Evolutionary conservation across 2,113 vertebrate species (phyloP), one percentile per base, ranked within the genome.

Genomic region (Odobenus rosmarus): DNA sequence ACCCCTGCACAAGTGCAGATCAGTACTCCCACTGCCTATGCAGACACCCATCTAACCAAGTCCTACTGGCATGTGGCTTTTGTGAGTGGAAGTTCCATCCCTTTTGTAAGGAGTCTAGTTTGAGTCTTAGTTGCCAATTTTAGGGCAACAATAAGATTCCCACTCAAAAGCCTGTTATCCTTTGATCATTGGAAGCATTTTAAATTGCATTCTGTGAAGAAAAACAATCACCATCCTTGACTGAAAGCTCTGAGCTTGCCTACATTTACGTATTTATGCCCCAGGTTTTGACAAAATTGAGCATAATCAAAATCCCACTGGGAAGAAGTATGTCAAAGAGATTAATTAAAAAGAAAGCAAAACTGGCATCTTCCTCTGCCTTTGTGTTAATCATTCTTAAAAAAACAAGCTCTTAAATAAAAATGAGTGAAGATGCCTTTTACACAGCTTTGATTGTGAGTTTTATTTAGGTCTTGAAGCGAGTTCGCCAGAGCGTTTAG

Each of bases 241-340:
- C 51, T 76, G 31, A 86, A 82, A 90, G 33, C 57, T 89, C 61
- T 33, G 77, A 84, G 72, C 61, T 51, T 84, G 26, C 62, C 80
- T 88, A 28, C 19, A 49, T 93, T 81, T 55, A 83, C 59, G 5
- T 84, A 91, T 96, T 91, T 97, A 72, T 46, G 21, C 71, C n/a
- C 36, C 15, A 5, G 46, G 57, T 88, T 95, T 91, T 90, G 26
- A 53, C 76, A 62, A 88, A 93, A 90, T 76, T 92, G 80, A 95
- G 36, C 15, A 36, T 46, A 87, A 90, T 97, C 67, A 97, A 95
- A 97, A 95, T 88, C 76, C 84, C 55, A 39, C 46, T 93, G 92
- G 69, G 80, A 95, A 92, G 33, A 96, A 85, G 42, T 76, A 51
- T 88, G 71, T 93, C 80, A 94, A 90, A 95, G 94, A 96, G 84